These are phyloP conservation scores for Dolichotis patagonum DNA, from an alignment of 2,113 vertebrate genomes.

Conservation along the genomic window DNA sequence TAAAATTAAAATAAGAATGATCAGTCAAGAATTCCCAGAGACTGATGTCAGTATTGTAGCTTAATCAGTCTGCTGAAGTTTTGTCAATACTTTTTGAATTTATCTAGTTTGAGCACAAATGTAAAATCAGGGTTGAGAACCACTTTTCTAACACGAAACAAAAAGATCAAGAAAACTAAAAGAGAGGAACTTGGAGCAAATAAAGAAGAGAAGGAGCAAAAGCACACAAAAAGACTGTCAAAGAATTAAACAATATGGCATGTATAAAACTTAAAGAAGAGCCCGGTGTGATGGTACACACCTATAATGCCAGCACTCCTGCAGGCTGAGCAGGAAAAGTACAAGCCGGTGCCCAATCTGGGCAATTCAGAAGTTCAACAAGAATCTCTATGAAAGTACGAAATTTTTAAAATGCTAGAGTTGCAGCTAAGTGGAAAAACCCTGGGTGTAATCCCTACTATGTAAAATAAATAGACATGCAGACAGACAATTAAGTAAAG, in stretches of 20 bases:
- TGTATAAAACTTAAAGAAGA: not conserved
- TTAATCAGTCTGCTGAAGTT: not conserved
- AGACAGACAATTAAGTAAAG: not conserved
- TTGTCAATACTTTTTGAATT: not conserved
- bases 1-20: conserved; percentile 20
- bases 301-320: not conserved
- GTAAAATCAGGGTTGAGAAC: not conserved
- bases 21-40: not conserved
- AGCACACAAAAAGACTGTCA: not conserved
- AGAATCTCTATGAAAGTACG: not conserved
- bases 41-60: not conserved
- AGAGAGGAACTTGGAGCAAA: conserved; percentile 6
- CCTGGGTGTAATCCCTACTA: not conserved
- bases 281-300: not conserved
- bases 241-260: conserved; percentile 32
- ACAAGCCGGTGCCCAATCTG: not conserved
- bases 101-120: not conserved
- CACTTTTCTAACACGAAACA: not conserved
- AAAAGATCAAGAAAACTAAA: not conserved
- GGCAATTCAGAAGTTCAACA: not conserved
- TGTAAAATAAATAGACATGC: not conserved
- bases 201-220: not conserved
- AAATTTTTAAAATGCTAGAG: not conserved
- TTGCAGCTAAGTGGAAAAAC: not conserved
- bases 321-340: not conserved